Evolutionary conservation across 1,140 invertebrate genomes (phyloP).

Genomic region (Whitmania pigra): DNA sequence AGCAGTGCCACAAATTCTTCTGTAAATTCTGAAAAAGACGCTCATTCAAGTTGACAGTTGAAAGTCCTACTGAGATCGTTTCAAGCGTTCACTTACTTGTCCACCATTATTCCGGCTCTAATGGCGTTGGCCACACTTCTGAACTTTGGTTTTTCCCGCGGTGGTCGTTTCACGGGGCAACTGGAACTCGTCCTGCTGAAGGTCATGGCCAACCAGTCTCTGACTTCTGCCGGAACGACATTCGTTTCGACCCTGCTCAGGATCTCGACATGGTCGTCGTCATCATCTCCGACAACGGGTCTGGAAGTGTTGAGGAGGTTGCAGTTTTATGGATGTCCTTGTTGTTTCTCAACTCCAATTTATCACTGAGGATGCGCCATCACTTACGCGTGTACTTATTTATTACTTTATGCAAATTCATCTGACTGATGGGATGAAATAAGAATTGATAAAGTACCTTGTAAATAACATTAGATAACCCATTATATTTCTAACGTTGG

Average conservation of each 20-base stretch:
- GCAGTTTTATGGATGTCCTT: too few relatives aligned
- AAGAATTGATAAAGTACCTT: too few relatives aligned
- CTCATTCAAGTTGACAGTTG: not conserved
- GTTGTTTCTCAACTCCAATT: too few relatives aligned
- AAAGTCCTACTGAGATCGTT: not conserved
- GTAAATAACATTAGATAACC: too few relatives aligned
- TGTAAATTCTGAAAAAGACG: conserved; percentile 55
- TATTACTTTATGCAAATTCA: too few relatives aligned
- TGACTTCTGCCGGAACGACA: conserved; percentile 81
- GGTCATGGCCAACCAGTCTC: conserved; percentile 90
- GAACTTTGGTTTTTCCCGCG: conserved; percentile 54
- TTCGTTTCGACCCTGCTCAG: conserved; percentile 87
- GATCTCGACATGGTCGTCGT: conserved; percentile 61
- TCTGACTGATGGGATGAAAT: too few relatives aligned
- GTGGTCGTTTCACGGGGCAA: conserved; percentile 25
- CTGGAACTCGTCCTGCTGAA: conserved; percentile 61
- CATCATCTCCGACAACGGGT: not conserved
- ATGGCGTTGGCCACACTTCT: conserved; percentile 93
- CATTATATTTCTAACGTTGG: too few relatives aligned
- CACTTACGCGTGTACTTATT: too few relatives aligned
- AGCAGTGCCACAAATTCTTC: conserved; percentile 68
- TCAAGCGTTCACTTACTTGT: conserved; percentile 48
- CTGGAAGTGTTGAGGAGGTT: not conserved
- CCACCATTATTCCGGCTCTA: conserved; percentile 89
- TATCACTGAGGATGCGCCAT: too few relatives aligned